These are phyloP conservation scores for Cataglyphis livida DNA, from an alignment of 2,888 invertebrate genomes.

Conservation along the genomic window DNA sequence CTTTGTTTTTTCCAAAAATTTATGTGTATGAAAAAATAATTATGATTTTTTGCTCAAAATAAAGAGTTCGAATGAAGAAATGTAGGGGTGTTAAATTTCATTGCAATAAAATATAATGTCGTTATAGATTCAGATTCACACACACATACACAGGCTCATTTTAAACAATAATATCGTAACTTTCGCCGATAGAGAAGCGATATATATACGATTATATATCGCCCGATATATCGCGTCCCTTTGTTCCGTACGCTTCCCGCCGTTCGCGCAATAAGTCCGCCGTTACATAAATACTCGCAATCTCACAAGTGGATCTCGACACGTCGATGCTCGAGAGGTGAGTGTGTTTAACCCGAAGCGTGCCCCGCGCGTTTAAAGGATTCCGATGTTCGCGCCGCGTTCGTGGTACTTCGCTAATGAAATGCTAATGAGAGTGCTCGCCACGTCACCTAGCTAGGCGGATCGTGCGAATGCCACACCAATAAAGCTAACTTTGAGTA, in stretches of 20 bases:
- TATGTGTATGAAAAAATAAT: neutral
- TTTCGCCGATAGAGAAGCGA: constrained; percentile 17
- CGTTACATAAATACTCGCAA: constrained; percentile 74
- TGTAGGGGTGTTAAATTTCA: neutral
- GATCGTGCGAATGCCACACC: constrained; percentile 41
- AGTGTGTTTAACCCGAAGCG: constrained; percentile 49
- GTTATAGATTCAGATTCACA: neutral
- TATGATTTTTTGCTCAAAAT: neutral
- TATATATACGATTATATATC: constrained; percentile 13
- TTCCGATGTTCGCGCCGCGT: constrained; percentile 62
- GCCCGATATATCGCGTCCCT: constrained; percentile 39
- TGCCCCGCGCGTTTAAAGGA: constrained; percentile 59
- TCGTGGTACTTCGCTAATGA: constrained; percentile 62
- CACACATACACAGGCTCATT: neutral
- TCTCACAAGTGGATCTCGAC: constrained; percentile 67
- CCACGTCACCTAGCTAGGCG: constrained; percentile 38
- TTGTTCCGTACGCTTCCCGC: constrained; percentile 44
- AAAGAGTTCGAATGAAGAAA: neutral
- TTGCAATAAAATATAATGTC: neutral
- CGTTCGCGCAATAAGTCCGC: constrained; percentile 38
- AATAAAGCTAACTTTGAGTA: neutral
- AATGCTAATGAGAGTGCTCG: constrained; percentile 64
- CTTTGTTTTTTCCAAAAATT: neutral
- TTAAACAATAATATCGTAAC: neutral
- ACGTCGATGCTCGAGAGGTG: constrained; percentile 53